Evolutionary conservation across 2,797 vertebrate species (phyloP).

Genomic region (Syncerus caffer): DNA sequence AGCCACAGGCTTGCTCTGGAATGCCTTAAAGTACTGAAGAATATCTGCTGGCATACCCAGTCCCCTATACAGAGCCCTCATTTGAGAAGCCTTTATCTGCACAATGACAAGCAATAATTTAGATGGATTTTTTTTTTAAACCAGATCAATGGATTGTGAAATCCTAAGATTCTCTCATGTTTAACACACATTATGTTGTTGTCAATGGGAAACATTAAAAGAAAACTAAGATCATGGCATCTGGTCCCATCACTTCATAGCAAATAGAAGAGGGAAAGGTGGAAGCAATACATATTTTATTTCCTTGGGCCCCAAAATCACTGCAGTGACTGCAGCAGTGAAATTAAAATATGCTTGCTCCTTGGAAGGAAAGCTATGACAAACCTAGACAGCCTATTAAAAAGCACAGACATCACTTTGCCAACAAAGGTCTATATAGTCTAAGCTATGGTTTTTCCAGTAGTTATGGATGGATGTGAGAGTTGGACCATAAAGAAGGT

Average conservation of each 20-base stretch:
- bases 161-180: not conserved
- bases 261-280: not conserved
- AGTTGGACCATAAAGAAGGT: not conserved
- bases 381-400: not conserved
- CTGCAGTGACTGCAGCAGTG: not conserved
- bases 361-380: not conserved
- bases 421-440: not conserved
- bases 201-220: not conserved
- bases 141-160: not conserved
- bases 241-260: not conserved
- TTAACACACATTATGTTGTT: not conserved
- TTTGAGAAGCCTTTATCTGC: not conserved
- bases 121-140: not conserved
- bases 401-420: not conserved
- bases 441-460: not conserved
- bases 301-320: not conserved
- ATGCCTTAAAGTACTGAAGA: not conserved
- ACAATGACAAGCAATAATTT: not conserved
- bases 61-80: not conserved
- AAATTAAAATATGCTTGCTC: not conserved
- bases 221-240: not conserved
- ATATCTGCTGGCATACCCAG: not conserved
- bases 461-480: not conserved
- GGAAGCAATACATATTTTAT: not conserved
- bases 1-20: not conserved